Base-by-base conservation (phyloP, 1,140 invertebrate genomes). In the Drosophila kepulauana region DNA sequence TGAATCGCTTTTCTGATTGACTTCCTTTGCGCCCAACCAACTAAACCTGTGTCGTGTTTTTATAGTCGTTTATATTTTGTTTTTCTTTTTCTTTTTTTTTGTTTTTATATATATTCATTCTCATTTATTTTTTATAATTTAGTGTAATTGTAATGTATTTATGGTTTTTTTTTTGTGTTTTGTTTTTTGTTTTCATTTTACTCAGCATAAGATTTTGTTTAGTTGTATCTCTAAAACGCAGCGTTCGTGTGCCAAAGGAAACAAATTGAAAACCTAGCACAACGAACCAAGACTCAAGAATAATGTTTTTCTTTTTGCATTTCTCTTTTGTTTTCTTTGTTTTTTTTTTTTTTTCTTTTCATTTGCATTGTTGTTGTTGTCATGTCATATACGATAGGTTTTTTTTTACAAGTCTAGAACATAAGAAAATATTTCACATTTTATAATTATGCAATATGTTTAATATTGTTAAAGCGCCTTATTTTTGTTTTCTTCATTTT, bases 201-300 rank as follows among this genome's bases (percentile, higher is more conserved):
- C 85, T 88, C 85, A 84, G 84, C 84, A 88, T 88, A 88, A 88
- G 85, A 88, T 89, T 88, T 87, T 80, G 64, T 84, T 82, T 88
- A 88, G 80, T 82, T 57, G 62, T 78, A 79, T 69, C 48, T 75
- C 61, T 75, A 78, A 69, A 66, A 75, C 66, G 48, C 20, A 78
- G 61, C 33, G 61, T 64, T 35, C 56, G 28, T 76, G 71, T 75
- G 72, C 67, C 64, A 67, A 84, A 68, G 68, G 80, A 84, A 85
- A 81, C 65, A 77, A 67, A 70, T 46, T 48, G 74, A 84, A 85
- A 81, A 80, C 69, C 65, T 66, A 71, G 81, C 78, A 72, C 81
- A 85, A 63, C 79, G 74, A 88, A 84, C 76, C 61, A 82, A 79
- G 75, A 87, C 73, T 84, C 65, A 71, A 88, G 75, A 71, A 70